Evolutionary conservation across 2,888 invertebrate species (phyloP), one percentile per base, ranked within the genome.

Genomic region (Phyto melanocephala): DNA sequence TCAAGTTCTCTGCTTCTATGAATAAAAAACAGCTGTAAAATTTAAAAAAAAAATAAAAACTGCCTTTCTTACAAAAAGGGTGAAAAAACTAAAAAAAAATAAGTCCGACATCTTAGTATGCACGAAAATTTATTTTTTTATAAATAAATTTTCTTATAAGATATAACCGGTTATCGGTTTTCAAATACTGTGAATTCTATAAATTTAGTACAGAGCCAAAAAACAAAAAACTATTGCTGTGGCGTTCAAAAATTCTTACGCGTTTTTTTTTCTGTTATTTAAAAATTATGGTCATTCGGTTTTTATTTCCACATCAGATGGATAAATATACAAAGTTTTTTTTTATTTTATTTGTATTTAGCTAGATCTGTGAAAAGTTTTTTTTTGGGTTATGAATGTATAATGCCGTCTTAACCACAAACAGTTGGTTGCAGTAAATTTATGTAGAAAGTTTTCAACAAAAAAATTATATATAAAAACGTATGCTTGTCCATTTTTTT

Each of bases 341-440:
- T 62, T 62, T 42, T 56, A 40, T 71, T 52, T 20, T 47, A 52
- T 58, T 52, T 50, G 52, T 50, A 63, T 33, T 20, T 37, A n/a
- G 35, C 50, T 42, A 45, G 58, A 67, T 67, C 67, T 74, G 42
- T 35, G 47, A 37, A 65, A 65, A 58, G 22, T 60, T 72, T 67
- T 65, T 63, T 72, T 67, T 58, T 13, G 35, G 24, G 65, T 71
- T 54, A 79, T 82, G 75, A 82, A 82, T 82, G 58, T 42, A 56
- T 56, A 81, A 72, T 78, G 40, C 28, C 60, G 33, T 47, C 79
- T 75, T 54, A 75, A 76, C 82, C 79, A 45, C 79, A 80, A 79
- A 70, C 75, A 60, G 70, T 76, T 82, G 82, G 75, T 76, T 82
- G 82, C 71, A 67, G 75, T 75, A 79, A 80, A 82, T 82, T 79